Percentiles rank a stretch among this genome's conserved stretches.
phyloP scores from a whole-genome alignment of 2,113 vertebrate genomes.

The Trichechus manatus region DNA sequence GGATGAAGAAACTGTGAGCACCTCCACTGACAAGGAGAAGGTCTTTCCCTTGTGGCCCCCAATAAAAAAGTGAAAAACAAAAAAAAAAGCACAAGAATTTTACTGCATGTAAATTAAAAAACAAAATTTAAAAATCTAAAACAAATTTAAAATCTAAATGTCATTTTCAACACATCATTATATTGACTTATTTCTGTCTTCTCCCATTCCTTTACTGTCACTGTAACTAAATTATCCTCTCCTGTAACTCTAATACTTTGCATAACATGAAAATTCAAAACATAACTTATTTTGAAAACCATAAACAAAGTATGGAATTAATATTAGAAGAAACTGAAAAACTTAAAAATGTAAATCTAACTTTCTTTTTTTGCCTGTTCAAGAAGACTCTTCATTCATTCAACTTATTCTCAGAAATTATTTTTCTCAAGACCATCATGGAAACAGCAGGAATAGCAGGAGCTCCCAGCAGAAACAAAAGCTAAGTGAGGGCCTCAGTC shows the following conservation, averaged over 20 bases:
- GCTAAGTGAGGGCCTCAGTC: not conserved
- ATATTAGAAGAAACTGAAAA: not conserved
- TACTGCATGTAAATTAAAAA: not conserved
- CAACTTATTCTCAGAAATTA: not conserved
- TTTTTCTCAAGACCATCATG: not conserved
- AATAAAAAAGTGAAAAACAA: constrained; percentile 56
- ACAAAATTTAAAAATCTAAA: not conserved
- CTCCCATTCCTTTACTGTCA: not conserved
- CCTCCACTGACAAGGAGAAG: rapidly evolving
- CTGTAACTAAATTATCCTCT: not conserved
- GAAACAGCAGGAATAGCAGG: not conserved
- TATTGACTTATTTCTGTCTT: not conserved
- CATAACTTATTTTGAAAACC: not conserved
- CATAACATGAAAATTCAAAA: not conserved
- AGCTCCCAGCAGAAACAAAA: not conserved
- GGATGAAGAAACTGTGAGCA: constrained; percentile 91
- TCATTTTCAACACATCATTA: not conserved
- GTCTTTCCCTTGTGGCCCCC: not conserved
- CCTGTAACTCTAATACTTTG: not conserved
- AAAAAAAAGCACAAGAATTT: not conserved
- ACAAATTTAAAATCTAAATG: not conserved
- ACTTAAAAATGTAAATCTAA: not conserved
- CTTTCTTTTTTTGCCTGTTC: not conserved
- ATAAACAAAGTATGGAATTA: constrained; percentile 24
- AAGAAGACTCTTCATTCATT: not conserved